Conservation (phyloP, 1,140 invertebrate genomes). For the Leptinotarsa texana region DNA sequence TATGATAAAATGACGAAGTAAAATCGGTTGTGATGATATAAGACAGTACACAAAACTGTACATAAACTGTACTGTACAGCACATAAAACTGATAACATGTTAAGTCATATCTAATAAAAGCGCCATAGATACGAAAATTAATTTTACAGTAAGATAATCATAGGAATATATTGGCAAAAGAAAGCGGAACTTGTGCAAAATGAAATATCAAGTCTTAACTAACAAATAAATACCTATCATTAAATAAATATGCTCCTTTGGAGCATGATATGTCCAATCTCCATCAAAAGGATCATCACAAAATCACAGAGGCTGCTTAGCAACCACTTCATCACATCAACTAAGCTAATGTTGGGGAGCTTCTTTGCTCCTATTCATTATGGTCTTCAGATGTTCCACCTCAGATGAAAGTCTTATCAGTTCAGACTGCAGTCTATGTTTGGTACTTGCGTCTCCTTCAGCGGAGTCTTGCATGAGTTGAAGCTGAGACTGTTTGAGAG, state of each 20-base stretch:
- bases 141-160: constrained; percentile 38
- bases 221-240: constrained; percentile 53
- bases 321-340: constrained; percentile 26
- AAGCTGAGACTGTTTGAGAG: constrained; percentile 58
- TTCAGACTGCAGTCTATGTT: constrained; percentile 80
- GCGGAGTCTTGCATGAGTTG: constrained; percentile 53
- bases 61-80: constrained; percentile 16
- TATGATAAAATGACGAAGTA: constrained; percentile 44
- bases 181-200: constrained; percentile 43
- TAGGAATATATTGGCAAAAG: constrained; percentile 50
- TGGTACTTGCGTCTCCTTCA: constrained; percentile 62
- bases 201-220: constrained; percentile 39
- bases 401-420: constrained; percentile 87
- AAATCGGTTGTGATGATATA: constrained; percentile 47
- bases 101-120: constrained; percentile 39
- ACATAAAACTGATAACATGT: constrained; percentile 32
- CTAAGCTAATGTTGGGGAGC: constrained; percentile 37
- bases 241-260: constrained; percentile 53
- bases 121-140: constrained; percentile 42
- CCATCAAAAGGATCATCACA: constrained; percentile 41
- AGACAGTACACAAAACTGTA: constrained; percentile 33
- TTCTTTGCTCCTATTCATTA: constrained; percentile 53
- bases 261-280: constrained; percentile 45
- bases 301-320: constrained; percentile 25
- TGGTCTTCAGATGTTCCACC: constrained; percentile 84